phyloP scores from a whole-genome alignment of 2,888 invertebrate species.

The Andrena minutula region DNA sequence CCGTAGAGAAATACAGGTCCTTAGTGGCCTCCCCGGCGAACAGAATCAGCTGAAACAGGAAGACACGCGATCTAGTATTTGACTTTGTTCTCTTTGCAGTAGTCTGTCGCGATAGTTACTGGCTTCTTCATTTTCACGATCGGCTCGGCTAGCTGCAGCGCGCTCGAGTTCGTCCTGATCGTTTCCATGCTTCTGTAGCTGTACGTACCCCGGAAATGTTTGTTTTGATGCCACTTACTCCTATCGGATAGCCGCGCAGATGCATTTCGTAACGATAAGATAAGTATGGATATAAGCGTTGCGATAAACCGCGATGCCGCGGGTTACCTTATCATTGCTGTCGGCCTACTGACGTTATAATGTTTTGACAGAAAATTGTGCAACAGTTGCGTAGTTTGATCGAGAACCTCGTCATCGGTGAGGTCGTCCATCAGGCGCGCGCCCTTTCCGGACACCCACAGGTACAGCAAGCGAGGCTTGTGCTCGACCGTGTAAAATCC shows the following conservation, averaged over 20 bases:
- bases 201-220: slow-evolving; percentile 90
- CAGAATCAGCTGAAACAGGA: slow-evolving; percentile 85
- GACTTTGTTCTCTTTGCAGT: background rate
- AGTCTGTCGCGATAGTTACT: slow-evolving; percentile 49
- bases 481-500: slow-evolving; percentile 88
- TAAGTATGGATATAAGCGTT: background rate
- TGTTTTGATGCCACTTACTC: slow-evolving; percentile 89
- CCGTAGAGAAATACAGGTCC: slow-evolving; percentile 87
- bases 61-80: background rate
- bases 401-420: slow-evolving; percentile 86
- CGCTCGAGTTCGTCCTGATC: slow-evolving; percentile 85
- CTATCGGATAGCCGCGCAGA: slow-evolving; percentile 83
- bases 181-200: slow-evolving; percentile 87
- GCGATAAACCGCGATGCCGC: slow-evolving; percentile 19
- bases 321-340: slow-evolving; percentile 85
- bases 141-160: slow-evolving; percentile 87
- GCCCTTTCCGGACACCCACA: slow-evolving; percentile 89
- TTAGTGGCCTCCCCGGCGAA: slow-evolving; percentile 90
- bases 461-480: slow-evolving; percentile 87
- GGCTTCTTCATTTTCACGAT: slow-evolving; percentile 80
- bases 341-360: slow-evolving; percentile 86
- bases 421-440: slow-evolving; percentile 88
- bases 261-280: background rate
- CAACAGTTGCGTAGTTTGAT: slow-evolving; percentile 85
- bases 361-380: slow-evolving; percentile 85